Conservation (phyloP, 2,797 vertebrate species). For the Lagodon rhomboides region DNA sequence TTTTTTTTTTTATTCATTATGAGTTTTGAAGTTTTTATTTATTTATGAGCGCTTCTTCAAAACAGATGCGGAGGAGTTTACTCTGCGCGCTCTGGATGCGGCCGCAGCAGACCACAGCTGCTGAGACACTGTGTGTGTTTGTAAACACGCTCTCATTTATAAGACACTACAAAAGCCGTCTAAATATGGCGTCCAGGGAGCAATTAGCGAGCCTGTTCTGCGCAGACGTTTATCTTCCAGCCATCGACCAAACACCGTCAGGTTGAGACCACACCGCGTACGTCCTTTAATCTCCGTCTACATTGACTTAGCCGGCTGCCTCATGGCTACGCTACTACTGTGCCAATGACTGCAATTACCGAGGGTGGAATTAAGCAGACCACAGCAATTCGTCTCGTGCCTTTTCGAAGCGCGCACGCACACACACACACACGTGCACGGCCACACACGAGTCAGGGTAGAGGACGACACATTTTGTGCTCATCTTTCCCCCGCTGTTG, state of each 20-base stretch:
- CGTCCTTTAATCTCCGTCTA: constrained; percentile 65
- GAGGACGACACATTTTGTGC: constrained; percentile 17
- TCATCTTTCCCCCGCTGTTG: constrained; percentile 17
- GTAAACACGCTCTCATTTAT: constrained; percentile 64
- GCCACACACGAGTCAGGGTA: constrained; percentile 56
- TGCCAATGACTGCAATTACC: constrained; percentile 79
- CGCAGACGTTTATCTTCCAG: constrained; percentile 56
- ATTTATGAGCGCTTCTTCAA: constrained; percentile 67
- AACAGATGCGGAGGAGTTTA: constrained; percentile 69
- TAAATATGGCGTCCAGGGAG: constrained; percentile 58
- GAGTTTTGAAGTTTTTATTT: constrained; percentile 69
- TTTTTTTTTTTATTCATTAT: constrained; percentile 36
- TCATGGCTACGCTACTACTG: constrained; percentile 62
- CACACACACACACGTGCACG: background rate
- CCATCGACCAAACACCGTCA: constrained; percentile 46
- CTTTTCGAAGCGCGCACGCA: constrained; percentile 31
- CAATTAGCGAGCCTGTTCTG: constrained; percentile 51
- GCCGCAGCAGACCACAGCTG: constrained; percentile 61
- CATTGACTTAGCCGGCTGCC: constrained; percentile 63
- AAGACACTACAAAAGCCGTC: constrained; percentile 63
- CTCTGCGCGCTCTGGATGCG: constrained; percentile 59
- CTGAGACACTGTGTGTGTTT: constrained; percentile 61
- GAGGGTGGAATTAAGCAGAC: constrained; percentile 73
- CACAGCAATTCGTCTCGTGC: constrained; percentile 71
- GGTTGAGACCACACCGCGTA: constrained; percentile 45